phyloP scores from a whole-genome alignment of 2,888 invertebrate genomes.

The Emmelina monodactyla region DNA sequence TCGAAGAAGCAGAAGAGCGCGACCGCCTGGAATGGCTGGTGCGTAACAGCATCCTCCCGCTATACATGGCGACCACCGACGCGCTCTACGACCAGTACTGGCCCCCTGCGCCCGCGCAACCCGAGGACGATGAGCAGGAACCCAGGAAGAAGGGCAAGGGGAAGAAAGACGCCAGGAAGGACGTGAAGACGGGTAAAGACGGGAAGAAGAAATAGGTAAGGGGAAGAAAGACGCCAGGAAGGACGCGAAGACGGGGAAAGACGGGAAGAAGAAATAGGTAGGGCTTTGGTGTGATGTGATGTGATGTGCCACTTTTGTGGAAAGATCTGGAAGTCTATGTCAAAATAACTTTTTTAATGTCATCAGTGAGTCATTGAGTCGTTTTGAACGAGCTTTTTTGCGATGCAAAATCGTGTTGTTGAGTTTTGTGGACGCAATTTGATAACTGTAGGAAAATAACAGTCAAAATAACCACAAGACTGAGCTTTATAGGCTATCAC shows the following conservation, averaged over 20 bases:
- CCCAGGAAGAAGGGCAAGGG: conserved; percentile 21
- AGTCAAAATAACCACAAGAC: too few species aligned
- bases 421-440: too few species aligned
- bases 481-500: too few species aligned
- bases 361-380: too few species aligned
- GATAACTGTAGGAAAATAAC: too few species aligned
- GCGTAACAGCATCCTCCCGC: conserved; percentile 35
- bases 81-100: conserved; percentile 44
- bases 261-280: too few species aligned
- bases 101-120: conserved; percentile 39
- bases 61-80: conserved; percentile 29
- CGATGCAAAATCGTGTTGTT: too few species aligned
- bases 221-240: conserved; percentile 10
- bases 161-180: conserved; percentile 9
- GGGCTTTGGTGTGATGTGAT: too few species aligned
- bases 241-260: background rate
- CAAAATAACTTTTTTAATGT: too few species aligned
- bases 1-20: conserved; percentile 26
- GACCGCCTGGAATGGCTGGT: conserved; percentile 35
- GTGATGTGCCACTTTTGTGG: too few species aligned
- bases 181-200: background rate
- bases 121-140: conserved; percentile 19
- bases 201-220: conserved; percentile 21
- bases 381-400: too few species aligned
- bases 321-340: too few species aligned